These are phyloP conservation scores for Camponotus pennsylvanicus DNA, from an alignment of 1,140 invertebrate species.

Conservation along the genomic window DNA sequence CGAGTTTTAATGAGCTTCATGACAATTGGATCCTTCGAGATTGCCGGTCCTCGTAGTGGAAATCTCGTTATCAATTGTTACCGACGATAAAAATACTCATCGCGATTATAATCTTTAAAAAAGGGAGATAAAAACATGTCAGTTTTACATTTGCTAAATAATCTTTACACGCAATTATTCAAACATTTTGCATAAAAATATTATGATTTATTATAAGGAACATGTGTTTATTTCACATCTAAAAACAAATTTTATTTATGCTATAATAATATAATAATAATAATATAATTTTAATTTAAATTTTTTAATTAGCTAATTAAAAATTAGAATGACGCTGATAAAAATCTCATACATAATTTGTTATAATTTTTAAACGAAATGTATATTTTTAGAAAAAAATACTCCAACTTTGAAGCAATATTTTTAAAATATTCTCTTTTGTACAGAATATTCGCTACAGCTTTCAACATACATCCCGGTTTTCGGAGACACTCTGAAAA, in stretches of 20 bases:
- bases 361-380: not conserved
- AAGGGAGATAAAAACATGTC: not conserved
- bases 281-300: not conserved
- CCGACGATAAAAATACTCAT: not conserved
- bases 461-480: not conserved
- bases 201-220: no score
- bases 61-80: conserved; percentile 5
- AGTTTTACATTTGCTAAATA: not conserved
- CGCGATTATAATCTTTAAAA: conserved; percentile 9
- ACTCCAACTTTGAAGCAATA: not conserved
- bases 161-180: not conserved
- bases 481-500: not conserved
- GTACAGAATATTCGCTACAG: not conserved
- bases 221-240: not conserved
- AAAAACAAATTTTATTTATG: not conserved
- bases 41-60: not conserved
- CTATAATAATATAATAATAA: not conserved
- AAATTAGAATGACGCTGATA: no score
- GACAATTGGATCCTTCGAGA: not conserved
- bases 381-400: not conserved
- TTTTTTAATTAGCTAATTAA: not conserved
- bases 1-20: conserved; percentile 44
- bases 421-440: not conserved
- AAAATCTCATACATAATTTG: not conserved
- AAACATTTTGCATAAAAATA: not conserved